phyloP scores from a whole-genome alignment of 1,140 invertebrate genomes.

The Manduca sexta region DNA sequence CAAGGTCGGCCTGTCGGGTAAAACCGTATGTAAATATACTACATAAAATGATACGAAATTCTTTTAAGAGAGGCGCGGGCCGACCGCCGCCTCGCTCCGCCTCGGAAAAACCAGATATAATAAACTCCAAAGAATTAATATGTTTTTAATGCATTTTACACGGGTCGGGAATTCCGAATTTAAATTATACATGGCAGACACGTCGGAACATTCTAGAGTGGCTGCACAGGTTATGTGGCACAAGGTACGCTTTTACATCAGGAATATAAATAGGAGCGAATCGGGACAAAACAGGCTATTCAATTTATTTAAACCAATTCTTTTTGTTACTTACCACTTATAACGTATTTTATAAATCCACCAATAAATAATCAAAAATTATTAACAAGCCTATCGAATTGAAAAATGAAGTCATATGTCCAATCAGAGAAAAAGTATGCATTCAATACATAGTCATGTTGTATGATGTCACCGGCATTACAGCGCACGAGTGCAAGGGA shows the following conservation, averaged over 20 bases:
- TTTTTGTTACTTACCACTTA: too few species aligned
- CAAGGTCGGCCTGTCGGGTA: conserved; percentile 24
- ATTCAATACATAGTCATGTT: too few species aligned
- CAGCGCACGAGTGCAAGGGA: too few species aligned
- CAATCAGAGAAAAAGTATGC: too few species aligned
- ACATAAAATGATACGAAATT: conserved; percentile 11
- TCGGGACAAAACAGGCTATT: too few species aligned
- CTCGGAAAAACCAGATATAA: conserved; percentile 33
- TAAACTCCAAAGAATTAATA: conserved; percentile 20
- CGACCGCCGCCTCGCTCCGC: neutral
- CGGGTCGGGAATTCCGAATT: conserved; percentile 27
- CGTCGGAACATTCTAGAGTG: neutral
- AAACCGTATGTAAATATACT: conserved; percentile 39
- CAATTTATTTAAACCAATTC: too few species aligned
- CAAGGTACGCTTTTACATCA: neutral
- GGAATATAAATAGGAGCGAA: too few species aligned
- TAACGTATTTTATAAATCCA: too few species aligned
- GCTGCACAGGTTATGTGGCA: neutral
- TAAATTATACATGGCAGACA: conserved; percentile 1
- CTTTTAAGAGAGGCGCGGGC: conserved; percentile 1
- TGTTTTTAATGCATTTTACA: conserved; percentile 32
- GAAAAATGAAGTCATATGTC: too few species aligned
- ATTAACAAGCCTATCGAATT: too few species aligned
- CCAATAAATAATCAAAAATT: too few species aligned
- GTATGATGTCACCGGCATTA: too few species aligned